A percentile compares a stretch with the other conserved stretches of the same genome.
Evolutionary conservation across 2,888 invertebrate species (phyloP).

Genomic region (Caenorhabditis afra): DNA sequence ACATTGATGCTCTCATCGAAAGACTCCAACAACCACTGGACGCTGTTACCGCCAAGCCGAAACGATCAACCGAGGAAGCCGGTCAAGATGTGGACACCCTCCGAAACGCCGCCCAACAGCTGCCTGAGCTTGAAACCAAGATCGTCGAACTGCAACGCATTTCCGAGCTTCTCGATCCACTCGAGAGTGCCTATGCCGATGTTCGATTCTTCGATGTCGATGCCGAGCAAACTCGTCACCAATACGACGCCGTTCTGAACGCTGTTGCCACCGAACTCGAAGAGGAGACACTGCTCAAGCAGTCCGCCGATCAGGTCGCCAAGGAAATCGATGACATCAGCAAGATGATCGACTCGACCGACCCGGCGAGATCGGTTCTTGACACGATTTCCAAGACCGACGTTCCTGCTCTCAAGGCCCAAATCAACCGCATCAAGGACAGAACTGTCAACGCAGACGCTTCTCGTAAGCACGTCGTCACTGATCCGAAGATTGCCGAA

Average conservation of each 20-base stretch:
- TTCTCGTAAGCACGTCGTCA: conserved; percentile 50
- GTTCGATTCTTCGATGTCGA: conserved; percentile 67
- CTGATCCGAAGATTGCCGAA: conserved; percentile 34
- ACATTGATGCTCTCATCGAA: conserved; percentile 52
- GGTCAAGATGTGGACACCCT: conserved; percentile 32
- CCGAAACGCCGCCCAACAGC: conserved; percentile 30
- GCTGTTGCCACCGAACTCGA: conserved; percentile 57
- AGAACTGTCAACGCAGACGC: conserved; percentile 40
- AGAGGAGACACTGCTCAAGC: conserved; percentile 61
- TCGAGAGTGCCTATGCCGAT: neutral
- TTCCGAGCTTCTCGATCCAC: conserved; percentile 61
- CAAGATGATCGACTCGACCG: conserved; percentile 37
- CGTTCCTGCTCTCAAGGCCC: conserved; percentile 58
- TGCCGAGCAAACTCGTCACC: conserved; percentile 69
- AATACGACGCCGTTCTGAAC: conserved; percentile 68
- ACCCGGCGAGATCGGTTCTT: conserved; percentile 23
- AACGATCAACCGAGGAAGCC: conserved; percentile 42
- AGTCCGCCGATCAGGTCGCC: conserved; percentile 63
- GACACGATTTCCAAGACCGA: conserved; percentile 23
- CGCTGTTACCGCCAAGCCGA: conserved; percentile 52
- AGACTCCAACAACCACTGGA: conserved; percentile 55
- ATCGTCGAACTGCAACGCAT: conserved; percentile 65
- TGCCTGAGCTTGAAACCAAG: conserved; percentile 51
- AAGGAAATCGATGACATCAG: conserved; percentile 60
- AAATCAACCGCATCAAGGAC: conserved; percentile 54